Percentiles rank a stretch among this genome's conserved stretches.
Conservation (phyloP, 2,888 invertebrate genomes). For the Yponomeuta malinellus region DNA sequence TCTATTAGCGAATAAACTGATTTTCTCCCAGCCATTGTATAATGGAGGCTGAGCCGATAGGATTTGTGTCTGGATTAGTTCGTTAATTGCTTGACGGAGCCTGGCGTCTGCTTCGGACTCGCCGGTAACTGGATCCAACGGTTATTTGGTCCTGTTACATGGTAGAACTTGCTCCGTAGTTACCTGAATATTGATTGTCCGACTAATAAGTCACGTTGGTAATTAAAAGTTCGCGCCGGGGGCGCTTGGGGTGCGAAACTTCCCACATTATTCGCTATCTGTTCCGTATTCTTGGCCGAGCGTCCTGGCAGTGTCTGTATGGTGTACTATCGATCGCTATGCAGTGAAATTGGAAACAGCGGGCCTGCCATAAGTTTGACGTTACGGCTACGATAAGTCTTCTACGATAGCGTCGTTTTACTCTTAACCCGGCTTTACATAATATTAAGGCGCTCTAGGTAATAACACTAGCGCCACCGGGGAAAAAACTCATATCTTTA, state of each 20-base stretch:
- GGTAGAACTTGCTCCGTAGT: neutral
- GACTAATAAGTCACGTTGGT: conserved; percentile 15
- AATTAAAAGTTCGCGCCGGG: conserved; percentile 14
- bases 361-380: too few species aligned
- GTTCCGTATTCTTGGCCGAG: conserved; percentile 17
- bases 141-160: neutral
- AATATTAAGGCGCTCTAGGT: too few species aligned
- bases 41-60: conserved; percentile 16
- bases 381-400: too few species aligned
- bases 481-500: too few species aligned
- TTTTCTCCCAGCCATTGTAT: conserved; percentile 16
- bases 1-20: conserved; percentile 30
- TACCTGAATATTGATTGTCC: conserved; percentile 12
- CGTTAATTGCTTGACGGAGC: conserved; percentile 4
- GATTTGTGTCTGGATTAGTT: conserved; percentile 19
- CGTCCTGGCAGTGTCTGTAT: conserved; percentile 30
- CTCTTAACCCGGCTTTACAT: too few species aligned
- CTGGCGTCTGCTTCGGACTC: neutral
- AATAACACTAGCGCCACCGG: too few species aligned
- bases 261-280: conserved; percentile 10
- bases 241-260: conserved; percentile 5
- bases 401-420: too few species aligned
- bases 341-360: conserved; percentile 58
- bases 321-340: conserved; percentile 56
- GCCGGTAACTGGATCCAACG: neutral